Evolutionary conservation across 2,797 vertebrate species (phyloP), one percentile per base, ranked within the genome.

Genomic region (Ceryle rudis): DNA sequence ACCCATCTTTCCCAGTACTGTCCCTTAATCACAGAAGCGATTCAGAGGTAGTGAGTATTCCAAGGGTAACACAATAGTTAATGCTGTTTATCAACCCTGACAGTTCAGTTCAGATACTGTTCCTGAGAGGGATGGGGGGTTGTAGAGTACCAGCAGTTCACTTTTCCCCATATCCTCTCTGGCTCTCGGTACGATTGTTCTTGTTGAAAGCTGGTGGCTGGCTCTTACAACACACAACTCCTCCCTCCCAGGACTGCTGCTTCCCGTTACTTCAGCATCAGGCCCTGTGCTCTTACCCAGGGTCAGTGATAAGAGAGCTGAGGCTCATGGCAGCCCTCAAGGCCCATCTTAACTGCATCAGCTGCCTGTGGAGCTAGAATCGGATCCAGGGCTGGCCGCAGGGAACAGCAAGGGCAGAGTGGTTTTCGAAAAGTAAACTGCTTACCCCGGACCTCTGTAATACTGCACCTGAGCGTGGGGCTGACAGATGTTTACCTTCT

Each of bases 61-160:
- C 44, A 37, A 84, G 61, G 78, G 64, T 78, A 86, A 86, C 25
- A 87, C 93, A 95, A 94, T 96, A 95, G 93, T 95, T 97, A 96
- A 95, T 97, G 97, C 96, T 95, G 86, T 64, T 90, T 54, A 75
- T 69, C 70, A 96, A 94, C 86, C 93, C 86, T 93, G 90, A 64
- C 54, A 57, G 85, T 52, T 80, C n/a, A n/a, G 62, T 69, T 33
- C 49, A 75, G 95, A 92, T 44, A 90, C 87, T 95, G 92, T 49
- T 97, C 89, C 62, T 66, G 75, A 3, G 28, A 11, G 0, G n/a
- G n/a, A n/a, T n/a, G n/a, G 0, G 2, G 33, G 94, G 95, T 55
- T 86, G 70, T 54, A 84, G 77, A 90, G 42, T 52, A 88, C 70
- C 66, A 88, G 54, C 1, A 0, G 46, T 28, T 84, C 39, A 4